A percentile compares a stretch with the other conserved stretches of the same genome.
These are phyloP conservation scores for Ciconia maguari DNA, from an alignment of 2,113 vertebrate species.

Conservation along the genomic window DNA sequence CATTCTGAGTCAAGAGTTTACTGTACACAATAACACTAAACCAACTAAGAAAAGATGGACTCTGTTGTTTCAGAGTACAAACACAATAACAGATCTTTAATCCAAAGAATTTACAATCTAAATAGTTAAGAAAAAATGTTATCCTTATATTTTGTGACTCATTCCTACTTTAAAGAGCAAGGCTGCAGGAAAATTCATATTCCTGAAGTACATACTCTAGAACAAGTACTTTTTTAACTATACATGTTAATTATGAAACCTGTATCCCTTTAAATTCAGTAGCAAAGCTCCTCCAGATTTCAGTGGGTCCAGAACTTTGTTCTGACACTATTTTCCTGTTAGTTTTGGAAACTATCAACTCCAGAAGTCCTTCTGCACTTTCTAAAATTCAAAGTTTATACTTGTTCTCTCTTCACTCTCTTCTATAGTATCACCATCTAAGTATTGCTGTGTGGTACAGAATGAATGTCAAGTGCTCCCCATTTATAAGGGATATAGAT, in stretches of 20 bases:
- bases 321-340: neutral
- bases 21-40: neutral
- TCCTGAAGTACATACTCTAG: neutral
- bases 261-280: neutral
- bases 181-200: neutral
- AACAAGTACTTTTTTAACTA: neutral
- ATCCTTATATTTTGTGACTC: neutral
- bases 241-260: neutral
- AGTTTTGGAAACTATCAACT: neutral
- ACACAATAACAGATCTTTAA: neutral
- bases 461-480: constrained; percentile 59
- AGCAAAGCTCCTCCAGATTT: neutral
- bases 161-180: neutral
- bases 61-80: neutral
- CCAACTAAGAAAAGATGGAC: neutral
- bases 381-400: neutral
- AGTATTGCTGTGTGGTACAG: constrained; percentile 28
- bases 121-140: neutral
- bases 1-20: neutral
- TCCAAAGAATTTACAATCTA: neutral
- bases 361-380: neutral
- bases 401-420: constrained; percentile 1
- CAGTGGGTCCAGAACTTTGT: neutral
- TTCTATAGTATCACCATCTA: neutral
- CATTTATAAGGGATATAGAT: constrained; percentile 37